Conservation (phyloP, 2,888 invertebrate species). For the Athalia cordata region DNA sequence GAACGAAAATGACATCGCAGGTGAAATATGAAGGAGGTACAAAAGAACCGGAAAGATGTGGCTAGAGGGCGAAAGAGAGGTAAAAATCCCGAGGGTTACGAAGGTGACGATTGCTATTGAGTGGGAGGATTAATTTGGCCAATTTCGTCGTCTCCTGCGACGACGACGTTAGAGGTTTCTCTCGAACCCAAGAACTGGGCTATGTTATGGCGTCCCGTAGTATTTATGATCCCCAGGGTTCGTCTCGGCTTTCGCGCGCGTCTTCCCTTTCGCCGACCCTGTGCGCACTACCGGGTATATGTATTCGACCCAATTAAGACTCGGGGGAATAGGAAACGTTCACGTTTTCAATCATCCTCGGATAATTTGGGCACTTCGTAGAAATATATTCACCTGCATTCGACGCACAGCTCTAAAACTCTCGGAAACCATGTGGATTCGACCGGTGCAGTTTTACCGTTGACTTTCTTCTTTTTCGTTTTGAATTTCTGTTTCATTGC, state of each 20-base stretch:
- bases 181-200: constrained; percentile 5
- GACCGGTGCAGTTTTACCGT: background rate
- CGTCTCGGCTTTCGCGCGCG: constrained; percentile 31
- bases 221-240: constrained; percentile 36
- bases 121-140: constrained; percentile 6
- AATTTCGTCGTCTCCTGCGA: constrained; percentile 10
- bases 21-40: too few relatives aligned
- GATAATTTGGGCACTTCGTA: background rate
- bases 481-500: background rate
- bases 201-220: constrained; percentile 25
- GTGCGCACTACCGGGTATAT: background rate
- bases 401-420: too few relatives aligned
- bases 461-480: background rate
- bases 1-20: background rate
- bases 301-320: constrained; percentile 33
- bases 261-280: constrained; percentile 15
- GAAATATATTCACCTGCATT: too few relatives aligned
- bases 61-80: background rate
- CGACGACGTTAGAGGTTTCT: constrained; percentile 18
- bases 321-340: constrained; percentile 26
- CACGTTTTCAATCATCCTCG: constrained; percentile 29
- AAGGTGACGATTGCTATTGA: background rate
- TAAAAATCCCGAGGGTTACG: background rate
- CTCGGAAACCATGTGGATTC: too few relatives aligned
- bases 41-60: too few relatives aligned